Base-by-base conservation (phyloP, 2,113 vertebrate species). In the Percina caprodes region DNA sequence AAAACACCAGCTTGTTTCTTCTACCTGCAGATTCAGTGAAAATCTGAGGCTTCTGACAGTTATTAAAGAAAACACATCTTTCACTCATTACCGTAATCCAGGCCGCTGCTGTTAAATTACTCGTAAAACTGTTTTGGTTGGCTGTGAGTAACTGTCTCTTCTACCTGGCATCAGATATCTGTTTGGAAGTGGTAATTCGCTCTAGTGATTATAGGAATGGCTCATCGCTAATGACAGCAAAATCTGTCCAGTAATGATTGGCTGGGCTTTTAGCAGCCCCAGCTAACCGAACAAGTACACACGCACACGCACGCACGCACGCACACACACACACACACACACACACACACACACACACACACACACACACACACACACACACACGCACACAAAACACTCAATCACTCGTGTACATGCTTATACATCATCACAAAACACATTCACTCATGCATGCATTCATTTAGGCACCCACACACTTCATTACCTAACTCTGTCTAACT, bases 231-330 rank as follows among this genome's bases (percentile, higher is more conserved):
- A 78, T 85, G 85, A 62, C 52, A 59, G 58, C 60, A 3, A 79
- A 89, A 89, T 74, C 79, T 73, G 71, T 86, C 70, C 74, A 73
- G 83, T 79, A 86, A 82, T 75, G 74, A 92, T 69, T 88, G 81
- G 65, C 83, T 33, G 62, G 54, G 84, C 73, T 86, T 84, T 86
- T 70, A 74, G 68, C 75, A 58, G 65, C 79, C 81, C 84, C 68
- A 14, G 6, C 76, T 48, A 63, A 74, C 55, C 23, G 10, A 42
- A 42, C 39, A 67, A 4, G 11, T 62, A n/a, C 30, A 59, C 46
- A 15, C 45, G 3, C 46, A 49, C 5, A 6, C 5, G 18, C 46
- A 48, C 15, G 49, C 59, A 58, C 54, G 51, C 67, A 30, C 52
- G 39, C 30, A 66, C 39, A 42, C 39, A 11, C 39, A 63, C 30